phyloP scores from a whole-genome alignment of 2,113 vertebrate genomes.

The Seriola aureovittata region DNA sequence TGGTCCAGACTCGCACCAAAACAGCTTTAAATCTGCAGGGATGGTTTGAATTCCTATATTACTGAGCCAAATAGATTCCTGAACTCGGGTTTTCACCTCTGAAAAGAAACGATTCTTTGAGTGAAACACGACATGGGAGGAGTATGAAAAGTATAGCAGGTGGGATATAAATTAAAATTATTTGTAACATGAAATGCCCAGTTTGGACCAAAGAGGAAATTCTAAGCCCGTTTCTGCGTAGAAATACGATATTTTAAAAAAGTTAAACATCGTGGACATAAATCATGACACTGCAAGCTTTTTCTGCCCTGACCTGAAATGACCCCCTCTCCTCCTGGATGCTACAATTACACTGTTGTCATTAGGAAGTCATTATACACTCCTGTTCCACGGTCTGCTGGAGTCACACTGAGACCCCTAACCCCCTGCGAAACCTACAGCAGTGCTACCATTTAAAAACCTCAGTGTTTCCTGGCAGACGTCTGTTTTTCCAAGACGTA shows the following conservation, averaged over 20 bases:
- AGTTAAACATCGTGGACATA: neutral
- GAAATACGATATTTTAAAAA: neutral
- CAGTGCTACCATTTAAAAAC: conserved; percentile 8
- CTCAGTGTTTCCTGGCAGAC: conserved; percentile 2
- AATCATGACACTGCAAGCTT: neutral
- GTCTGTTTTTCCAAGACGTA: neutral
- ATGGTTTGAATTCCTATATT: neutral
- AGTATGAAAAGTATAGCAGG: neutral
- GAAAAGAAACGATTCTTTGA: neutral
- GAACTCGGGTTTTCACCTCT: neutral
- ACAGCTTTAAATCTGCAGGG: conserved; percentile 20
- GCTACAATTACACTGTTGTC: conserved; percentile 42
- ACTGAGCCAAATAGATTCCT: conserved; percentile 4
- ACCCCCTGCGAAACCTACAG: conserved; percentile 55
- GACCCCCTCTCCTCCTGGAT: neutral
- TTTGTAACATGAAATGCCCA: neutral
- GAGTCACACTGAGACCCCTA: conserved; percentile 36
- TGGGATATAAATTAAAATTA: neutral
- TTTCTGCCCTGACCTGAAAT: conserved; percentile 20
- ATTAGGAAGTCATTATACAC: conserved; percentile 53
- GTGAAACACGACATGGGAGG: neutral
- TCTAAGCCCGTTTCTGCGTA: neutral
- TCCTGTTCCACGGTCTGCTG: conserved; percentile 42
- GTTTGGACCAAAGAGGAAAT: neutral
- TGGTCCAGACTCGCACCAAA: conserved; percentile 18